A percentile compares a stretch with the other conserved stretches of the same genome.
phyloP scores from a whole-genome alignment of 2,888 invertebrate genomes.

The Brachylomia viminalis region DNA sequence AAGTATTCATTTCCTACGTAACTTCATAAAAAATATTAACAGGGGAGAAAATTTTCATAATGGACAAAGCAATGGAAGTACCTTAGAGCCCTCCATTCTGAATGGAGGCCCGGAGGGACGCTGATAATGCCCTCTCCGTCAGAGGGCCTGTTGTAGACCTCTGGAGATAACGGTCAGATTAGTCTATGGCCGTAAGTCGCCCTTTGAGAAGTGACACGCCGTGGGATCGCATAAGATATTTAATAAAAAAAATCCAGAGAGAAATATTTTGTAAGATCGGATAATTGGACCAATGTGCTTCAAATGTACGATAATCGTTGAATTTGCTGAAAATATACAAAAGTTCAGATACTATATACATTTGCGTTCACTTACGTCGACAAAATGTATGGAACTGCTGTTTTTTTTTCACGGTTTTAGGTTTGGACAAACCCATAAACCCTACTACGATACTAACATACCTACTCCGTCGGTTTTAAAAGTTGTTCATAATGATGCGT shows the following conservation, averaged over 20 bases:
- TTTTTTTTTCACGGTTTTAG: background rate
- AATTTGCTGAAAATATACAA: background rate
- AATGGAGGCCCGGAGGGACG: slow-evolving; percentile 74
- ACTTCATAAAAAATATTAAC: slow-evolving; percentile 67
- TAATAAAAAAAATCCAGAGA: slow-evolving; percentile 30
- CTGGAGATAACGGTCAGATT: slow-evolving; percentile 74
- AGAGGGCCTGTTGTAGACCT: slow-evolving; percentile 70
- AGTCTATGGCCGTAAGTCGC: slow-evolving; percentile 64
- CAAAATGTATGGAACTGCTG: background rate
- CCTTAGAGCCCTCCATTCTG: slow-evolving; percentile 65
- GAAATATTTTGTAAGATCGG: slow-evolving; percentile 20
- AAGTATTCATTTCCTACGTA: slow-evolving; percentile 50
- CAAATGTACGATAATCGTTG: background rate
- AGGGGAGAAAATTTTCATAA: slow-evolving; percentile 73
- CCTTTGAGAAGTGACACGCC: slow-evolving; percentile 58
- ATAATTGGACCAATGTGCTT: slow-evolving; percentile 23
- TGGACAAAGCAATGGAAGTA: slow-evolving; percentile 68
- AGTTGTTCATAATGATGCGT: background rate
- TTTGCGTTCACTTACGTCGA: background rate
- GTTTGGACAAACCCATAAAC: background rate
- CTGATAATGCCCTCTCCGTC: slow-evolving; percentile 80
- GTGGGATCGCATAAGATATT: slow-evolving; percentile 47
- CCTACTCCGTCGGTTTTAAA: no score
- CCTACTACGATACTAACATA: background rate
- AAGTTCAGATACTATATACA: background rate